Base-by-base conservation (phyloP, 2,888 invertebrate genomes). In the Drosophila monieri region DNA sequence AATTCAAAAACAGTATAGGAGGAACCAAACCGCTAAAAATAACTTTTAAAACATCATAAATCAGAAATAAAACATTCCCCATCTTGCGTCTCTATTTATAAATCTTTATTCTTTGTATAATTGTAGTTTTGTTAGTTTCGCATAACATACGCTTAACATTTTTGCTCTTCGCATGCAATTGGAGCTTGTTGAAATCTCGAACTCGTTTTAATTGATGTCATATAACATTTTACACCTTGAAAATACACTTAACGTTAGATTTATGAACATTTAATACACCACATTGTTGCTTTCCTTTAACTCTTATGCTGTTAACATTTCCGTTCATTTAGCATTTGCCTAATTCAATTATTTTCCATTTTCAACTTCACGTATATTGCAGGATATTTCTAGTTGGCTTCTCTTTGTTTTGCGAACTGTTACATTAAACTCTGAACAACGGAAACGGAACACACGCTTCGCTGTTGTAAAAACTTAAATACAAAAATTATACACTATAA, bases 101-200 rank as follows among this genome's bases (percentile, higher is more conserved):
- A 80, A 85, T 81, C 53, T 86, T 74, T 81, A 78, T 81, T 86
- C 74, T 81, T 81, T 81, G 81, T 81, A 81, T 81, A 86, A 86
- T 81, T 80, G 78, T 86, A 81, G 87, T 81, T 81, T 81, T 65
- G 70, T 81, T 81, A 81, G 87, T 84, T 80, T 87, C 73, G 81
- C 87, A 84, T 87, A 81, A 81, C 81, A 84, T 86, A 84, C 77
- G 69, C 62, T 70, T 70, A 70, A 70, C 70, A 70, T 56, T 62
- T 21, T 46, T 69, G 70, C 72, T 52, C 70, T 48, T 52, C 18
- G 39, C 62, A 62, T 70, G 72, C 59, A 56, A 43, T 21, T 59
- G 53, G 69, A 69, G 72, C 69, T 30, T 51, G 46, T 68, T 52
- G 59, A 59, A 69, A 59, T 69, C 52, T 68, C 47, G 47, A 68